Evolutionary conservation across 2,797 vertebrate species (phyloP).

Genomic region (Prionace glauca): DNA sequence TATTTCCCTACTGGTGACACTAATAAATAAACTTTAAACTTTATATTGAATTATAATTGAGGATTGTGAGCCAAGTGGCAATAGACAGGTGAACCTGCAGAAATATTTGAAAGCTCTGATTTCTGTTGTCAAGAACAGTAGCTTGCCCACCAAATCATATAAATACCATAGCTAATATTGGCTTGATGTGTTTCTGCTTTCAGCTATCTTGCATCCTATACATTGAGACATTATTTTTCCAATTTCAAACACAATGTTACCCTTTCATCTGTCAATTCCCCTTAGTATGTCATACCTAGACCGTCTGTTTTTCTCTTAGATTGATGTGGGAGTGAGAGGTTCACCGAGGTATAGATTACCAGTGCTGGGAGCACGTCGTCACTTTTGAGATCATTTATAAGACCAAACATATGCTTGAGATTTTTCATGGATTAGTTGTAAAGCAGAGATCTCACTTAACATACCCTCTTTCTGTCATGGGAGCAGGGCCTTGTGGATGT

Average conservation of each 20-base stretch:
- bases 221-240: not conserved
- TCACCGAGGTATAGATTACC: not conserved
- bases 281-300: not conserved
- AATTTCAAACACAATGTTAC: not conserved
- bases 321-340: not conserved
- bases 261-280: not conserved
- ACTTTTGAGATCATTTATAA: not conserved
- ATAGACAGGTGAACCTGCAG: not conserved
- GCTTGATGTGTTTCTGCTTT: not conserved
- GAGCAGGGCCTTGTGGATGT: not conserved
- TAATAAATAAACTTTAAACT: too few species aligned
- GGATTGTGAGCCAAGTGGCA: not conserved
- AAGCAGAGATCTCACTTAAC: not conserved
- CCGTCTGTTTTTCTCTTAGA: not conserved
- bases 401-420: not conserved
- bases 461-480: not conserved
- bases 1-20: not conserved
- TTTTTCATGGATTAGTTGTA: not conserved
- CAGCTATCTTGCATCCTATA: not conserved
- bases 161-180: not conserved
- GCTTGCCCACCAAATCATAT: not conserved
- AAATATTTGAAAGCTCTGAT: not conserved
- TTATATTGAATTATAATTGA: not conserved
- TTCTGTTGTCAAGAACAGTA: not conserved
- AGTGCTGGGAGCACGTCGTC: not conserved